Conservation (phyloP, 37 sponge, comb jelly and placozoan species). For the Ianthella basta region DNA sequence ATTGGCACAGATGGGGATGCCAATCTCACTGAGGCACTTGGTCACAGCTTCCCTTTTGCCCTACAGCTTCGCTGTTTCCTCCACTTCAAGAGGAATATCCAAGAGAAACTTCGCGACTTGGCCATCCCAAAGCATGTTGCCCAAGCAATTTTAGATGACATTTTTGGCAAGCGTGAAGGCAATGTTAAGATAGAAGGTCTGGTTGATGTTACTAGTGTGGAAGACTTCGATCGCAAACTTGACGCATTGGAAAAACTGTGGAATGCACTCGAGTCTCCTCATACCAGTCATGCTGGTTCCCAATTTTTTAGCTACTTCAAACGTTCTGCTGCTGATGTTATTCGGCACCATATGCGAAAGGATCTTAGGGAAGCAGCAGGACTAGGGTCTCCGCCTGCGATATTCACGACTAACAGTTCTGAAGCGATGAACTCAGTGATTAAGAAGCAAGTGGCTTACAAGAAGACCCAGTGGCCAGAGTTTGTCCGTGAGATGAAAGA, state of each 20-base stretch:
- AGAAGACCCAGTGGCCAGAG: conserved; percentile 54
- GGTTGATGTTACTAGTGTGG: conserved; percentile 31
- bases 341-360: conserved; percentile 36
- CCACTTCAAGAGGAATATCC: conserved; percentile 50
- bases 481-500: conserved; percentile 5
- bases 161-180: conserved; percentile 48
- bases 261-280: neutral
- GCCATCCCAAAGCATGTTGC: conserved; percentile 27
- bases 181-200: conserved; percentile 40
- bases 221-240: conserved; percentile 32
- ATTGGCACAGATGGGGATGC: conserved; percentile 57
- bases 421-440: conserved; percentile 55
- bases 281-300: neutral
- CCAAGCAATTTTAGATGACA: conserved; percentile 39
- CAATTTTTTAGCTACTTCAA: conserved; percentile 37
- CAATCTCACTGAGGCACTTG: conserved; percentile 35
- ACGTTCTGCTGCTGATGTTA: conserved; percentile 2
- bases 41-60: conserved; percentile 50
- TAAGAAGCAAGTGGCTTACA: conserved; percentile 44
- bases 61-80: conserved; percentile 49
- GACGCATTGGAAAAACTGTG: conserved; percentile 3
- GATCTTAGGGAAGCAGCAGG: conserved; percentile 45
- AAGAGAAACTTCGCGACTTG: conserved; percentile 7
- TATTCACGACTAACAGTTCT: conserved; percentile 46
- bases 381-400: conserved; percentile 45